phyloP scores from a whole-genome alignment of 2,797 vertebrate species.

The Sebastes trivittatus region DNA sequence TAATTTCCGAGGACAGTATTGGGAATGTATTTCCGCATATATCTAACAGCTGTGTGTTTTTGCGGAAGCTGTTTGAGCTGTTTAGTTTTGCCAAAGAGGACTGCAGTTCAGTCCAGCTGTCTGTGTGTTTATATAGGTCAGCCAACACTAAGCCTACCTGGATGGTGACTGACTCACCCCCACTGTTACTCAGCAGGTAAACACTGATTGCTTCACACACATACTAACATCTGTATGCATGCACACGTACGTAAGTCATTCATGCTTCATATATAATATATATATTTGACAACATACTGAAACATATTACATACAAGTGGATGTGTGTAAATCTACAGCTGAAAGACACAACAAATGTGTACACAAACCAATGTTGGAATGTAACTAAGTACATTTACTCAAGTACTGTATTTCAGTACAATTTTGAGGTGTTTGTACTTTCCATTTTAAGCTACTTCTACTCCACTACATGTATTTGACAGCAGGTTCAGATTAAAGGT shows the following conservation, averaged over 20 bases:
- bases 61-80: not conserved
- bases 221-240: not conserved
- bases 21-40: constrained; percentile 8
- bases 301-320: not conserved
- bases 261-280: not conserved
- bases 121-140: constrained; percentile 67
- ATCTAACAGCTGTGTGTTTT: constrained; percentile 31
- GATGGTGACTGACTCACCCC: constrained; percentile 51
- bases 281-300: not conserved
- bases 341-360: not conserved
- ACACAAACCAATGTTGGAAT: not conserved
- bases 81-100: constrained; percentile 18
- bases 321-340: not conserved
- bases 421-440: not conserved
- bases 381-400: not conserved
- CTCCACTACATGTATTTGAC: not conserved
- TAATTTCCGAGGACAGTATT: constrained; percentile 26
- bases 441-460: not conserved
- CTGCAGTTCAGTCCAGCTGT: constrained; percentile 48
- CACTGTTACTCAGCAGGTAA: constrained; percentile 62
- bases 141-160: constrained; percentile 62
- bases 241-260: not conserved
- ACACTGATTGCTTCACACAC: constrained; percentile 16
- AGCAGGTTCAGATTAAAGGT: too few relatives aligned
- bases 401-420: not conserved